Conservation (phyloP, 2,888 invertebrate species). For the Stegophylla sp. region DNA sequence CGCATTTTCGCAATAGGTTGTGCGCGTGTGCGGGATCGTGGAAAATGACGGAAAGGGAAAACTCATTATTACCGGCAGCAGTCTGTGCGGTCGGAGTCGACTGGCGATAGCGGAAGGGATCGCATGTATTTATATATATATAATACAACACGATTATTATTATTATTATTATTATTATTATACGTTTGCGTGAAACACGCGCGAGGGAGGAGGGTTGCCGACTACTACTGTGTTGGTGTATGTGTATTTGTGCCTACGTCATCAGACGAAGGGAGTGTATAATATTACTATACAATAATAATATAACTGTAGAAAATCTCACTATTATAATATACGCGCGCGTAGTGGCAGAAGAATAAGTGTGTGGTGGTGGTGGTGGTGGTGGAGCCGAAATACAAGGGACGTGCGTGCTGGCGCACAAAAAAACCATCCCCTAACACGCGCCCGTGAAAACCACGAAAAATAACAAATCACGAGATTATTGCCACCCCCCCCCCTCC, state of each 20-base stretch:
- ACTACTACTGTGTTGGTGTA: neutral
- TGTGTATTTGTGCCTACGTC: neutral
- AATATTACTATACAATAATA: constrained; percentile 29
- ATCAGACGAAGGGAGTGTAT: constrained; percentile 32
- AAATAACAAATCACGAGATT: constrained; percentile 48
- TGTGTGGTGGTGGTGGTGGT: constrained; percentile 3
- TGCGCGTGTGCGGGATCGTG: neutral
- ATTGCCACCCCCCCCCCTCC: neutral
- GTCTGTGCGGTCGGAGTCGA: neutral
- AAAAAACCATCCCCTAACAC: constrained; percentile 23
- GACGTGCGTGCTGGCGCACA: constrained; percentile 35
- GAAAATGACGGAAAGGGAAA: constrained; percentile 28
- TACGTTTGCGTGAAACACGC: constrained; percentile 49
- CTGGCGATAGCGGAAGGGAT: neutral
- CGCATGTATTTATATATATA: neutral
- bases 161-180: constrained; percentile 31
- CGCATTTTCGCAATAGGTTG: constrained; percentile 1
- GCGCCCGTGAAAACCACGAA: constrained; percentile 27
- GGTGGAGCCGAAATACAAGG: constrained; percentile 10
- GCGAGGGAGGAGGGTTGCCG: neutral
- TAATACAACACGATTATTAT: constrained; percentile 38
- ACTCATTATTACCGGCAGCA: constrained; percentile 41
- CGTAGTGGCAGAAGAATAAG: neutral
- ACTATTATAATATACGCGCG: constrained; percentile 5
- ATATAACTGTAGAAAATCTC: constrained; percentile 34